phyloP scores from a whole-genome alignment of 2,113 vertebrate species.

The Cairina moschata region DNA sequence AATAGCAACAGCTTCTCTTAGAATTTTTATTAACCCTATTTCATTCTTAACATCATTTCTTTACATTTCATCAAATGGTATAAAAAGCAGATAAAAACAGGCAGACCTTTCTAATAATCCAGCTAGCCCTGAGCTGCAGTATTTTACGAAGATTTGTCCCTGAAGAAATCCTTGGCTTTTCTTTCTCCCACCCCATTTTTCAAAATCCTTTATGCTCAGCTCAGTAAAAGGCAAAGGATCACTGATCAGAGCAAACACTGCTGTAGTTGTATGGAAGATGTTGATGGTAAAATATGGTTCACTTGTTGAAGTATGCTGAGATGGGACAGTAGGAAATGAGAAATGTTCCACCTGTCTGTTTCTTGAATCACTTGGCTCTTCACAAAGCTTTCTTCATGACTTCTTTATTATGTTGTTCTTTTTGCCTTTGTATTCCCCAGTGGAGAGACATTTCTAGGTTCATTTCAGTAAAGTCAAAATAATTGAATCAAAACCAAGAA shows the following conservation, averaged over 20 bases:
- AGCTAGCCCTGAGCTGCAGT: background rate
- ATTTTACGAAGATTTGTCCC: background rate
- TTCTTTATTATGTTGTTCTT: slow-evolving; percentile 51
- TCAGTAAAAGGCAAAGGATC: slow-evolving; percentile 58
- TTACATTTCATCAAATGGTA: background rate
- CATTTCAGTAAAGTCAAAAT: slow-evolving; percentile 75
- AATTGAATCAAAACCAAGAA: slow-evolving; percentile 69
- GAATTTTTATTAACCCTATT: background rate
- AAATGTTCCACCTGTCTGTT: slow-evolving; percentile 72
- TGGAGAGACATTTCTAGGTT: slow-evolving; percentile 64
- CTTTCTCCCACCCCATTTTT: background rate
- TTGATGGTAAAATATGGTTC: slow-evolving; percentile 60
- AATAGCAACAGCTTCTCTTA: background rate
- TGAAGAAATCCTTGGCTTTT: slow-evolving; percentile 19
- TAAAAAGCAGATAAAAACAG: background rate
- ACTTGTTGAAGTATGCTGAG: slow-evolving; percentile 67
- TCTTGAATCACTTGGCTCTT: slow-evolving; percentile 65
- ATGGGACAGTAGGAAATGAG: slow-evolving; percentile 74
- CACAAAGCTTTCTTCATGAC: slow-evolving; percentile 46
- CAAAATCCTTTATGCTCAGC: slow-evolving; percentile 17
- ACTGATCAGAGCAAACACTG: slow-evolving; percentile 41
- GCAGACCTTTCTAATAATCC: background rate
- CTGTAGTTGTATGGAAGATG: background rate
- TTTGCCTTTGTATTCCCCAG: slow-evolving; percentile 52
- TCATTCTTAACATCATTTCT: background rate